Conservation (phyloP, 2,888 invertebrate genomes). For the Eristalis pertinax region DNA sequence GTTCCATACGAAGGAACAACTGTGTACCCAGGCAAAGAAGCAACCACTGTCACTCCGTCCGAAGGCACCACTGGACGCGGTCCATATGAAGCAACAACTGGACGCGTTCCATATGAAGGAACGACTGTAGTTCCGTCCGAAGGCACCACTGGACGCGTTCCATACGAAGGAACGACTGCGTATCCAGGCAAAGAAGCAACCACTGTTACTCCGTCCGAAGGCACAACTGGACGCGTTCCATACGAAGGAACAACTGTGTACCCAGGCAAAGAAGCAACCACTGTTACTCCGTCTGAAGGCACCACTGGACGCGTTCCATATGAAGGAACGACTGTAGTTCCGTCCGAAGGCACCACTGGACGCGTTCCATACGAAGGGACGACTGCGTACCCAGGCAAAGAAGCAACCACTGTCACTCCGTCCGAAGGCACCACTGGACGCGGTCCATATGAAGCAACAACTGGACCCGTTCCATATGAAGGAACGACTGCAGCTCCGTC, state of each 20-base stretch:
- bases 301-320: neutral
- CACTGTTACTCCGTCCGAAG: neutral
- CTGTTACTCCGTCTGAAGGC: neutral
- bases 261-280: too few relatives aligned
- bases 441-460: neutral
- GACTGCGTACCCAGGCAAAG: neutral
- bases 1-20: neutral
- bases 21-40: neutral
- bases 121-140: neutral
- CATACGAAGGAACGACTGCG: neutral
- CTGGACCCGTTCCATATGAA: neutral
- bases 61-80: neutral
- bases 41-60: neutral
- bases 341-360: neutral
- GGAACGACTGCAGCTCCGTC: neutral
- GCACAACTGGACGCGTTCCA: neutral
- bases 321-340: neutral
- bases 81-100: neutral
- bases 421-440: neutral
- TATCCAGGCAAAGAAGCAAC: neutral
- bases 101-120: neutral
- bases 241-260: neutral
- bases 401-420: neutral
- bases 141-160: neutral
- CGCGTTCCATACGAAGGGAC: neutral